phyloP scores from a whole-genome alignment of 2,888 invertebrate genomes.

The Volucella zonaria region DNA sequence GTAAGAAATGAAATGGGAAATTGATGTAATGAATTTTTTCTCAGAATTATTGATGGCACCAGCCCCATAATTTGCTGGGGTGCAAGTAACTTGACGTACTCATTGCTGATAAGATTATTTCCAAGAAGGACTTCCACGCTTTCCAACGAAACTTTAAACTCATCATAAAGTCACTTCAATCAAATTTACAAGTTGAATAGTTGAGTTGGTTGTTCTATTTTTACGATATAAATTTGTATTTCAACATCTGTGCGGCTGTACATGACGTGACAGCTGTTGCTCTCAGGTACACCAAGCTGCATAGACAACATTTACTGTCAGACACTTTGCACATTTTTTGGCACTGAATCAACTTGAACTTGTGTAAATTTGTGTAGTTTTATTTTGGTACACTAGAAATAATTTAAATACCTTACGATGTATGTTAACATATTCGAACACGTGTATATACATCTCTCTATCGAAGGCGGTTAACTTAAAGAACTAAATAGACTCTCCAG shows the following conservation, averaged over 20 bases:
- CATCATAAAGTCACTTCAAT: background rate
- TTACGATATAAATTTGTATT: background rate
- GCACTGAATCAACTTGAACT: slow-evolving; percentile 64
- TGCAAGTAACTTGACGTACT: background rate
- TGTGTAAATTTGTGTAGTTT: slow-evolving; percentile 29
- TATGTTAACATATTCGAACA: too few species aligned
- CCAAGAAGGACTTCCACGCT: background rate
- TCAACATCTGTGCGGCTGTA: slow-evolving; percentile 12
- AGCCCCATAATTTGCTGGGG: background rate
- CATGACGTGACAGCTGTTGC: slow-evolving; percentile 25
- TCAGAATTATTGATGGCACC: background rate
- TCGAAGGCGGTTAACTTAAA: too few species aligned
- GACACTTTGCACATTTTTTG: slow-evolving; percentile 40
- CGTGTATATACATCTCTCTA: too few species aligned
- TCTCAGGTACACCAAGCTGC: slow-evolving; percentile 23
- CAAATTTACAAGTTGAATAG: slow-evolving; percentile 1
- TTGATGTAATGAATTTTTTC: slow-evolving; percentile 16
- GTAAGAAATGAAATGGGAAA: background rate
- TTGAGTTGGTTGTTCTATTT: slow-evolving; percentile 18
- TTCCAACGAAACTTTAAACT: background rate
- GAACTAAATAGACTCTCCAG: too few species aligned
- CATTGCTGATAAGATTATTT: background rate
- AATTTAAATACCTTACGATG: slow-evolving; percentile 28
- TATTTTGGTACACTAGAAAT: slow-evolving; percentile 37
- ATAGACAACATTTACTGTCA: slow-evolving; percentile 6